Percentiles rank a stretch among this genome's conserved stretches.
Evolutionary conservation across 30 jellyfish, hydroid and myxozoan species (phyloP).

Genomic region (Hydractinia symbiolongicarpus): DNA sequence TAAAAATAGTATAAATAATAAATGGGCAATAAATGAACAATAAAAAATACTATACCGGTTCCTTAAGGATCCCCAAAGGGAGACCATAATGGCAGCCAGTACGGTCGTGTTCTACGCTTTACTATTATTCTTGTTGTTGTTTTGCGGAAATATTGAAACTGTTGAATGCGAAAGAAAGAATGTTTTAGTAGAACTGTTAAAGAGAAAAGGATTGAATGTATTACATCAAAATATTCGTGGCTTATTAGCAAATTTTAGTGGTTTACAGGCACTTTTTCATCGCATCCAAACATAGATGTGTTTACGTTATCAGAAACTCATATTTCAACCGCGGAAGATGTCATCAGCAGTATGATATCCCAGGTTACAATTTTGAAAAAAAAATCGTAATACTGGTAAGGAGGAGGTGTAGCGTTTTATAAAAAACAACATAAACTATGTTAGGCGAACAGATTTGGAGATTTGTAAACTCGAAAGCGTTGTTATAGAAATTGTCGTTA

Average conservation of each 20-base stretch:
- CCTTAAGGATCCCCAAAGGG: too few relatives aligned
- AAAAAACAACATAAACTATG: not conserved
- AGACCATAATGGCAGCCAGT: too few relatives aligned
- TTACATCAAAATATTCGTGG: constrained; percentile 56
- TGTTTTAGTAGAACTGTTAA: not conserved
- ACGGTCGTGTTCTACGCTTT: too few relatives aligned
- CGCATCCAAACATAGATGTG: constrained; percentile 18
- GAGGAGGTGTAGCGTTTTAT: constrained; percentile 12
- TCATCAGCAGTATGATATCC: not conserved
- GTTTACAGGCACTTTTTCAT: not conserved
- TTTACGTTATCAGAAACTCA: constrained; percentile 6
- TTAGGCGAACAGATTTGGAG: constrained; percentile 20
- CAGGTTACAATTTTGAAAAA: constrained; percentile 4
- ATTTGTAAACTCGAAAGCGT: not conserved
- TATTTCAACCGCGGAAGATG: not conserved
- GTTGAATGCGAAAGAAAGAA: not conserved
- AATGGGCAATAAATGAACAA: too few relatives aligned
- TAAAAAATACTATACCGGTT: too few relatives aligned
- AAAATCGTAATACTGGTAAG: not conserved
- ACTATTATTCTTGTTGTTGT: too few relatives aligned
- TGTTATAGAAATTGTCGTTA: constrained; percentile 5
- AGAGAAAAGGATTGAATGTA: constrained; percentile 29
- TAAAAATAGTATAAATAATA: too few relatives aligned
- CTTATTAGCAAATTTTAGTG: not conserved
- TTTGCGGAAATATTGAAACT: too few relatives aligned